Percentiles rank a stretch among this genome's conserved stretches.
Conservation (phyloP, 2,888 invertebrate species). For the Protonemura montana region DNA sequence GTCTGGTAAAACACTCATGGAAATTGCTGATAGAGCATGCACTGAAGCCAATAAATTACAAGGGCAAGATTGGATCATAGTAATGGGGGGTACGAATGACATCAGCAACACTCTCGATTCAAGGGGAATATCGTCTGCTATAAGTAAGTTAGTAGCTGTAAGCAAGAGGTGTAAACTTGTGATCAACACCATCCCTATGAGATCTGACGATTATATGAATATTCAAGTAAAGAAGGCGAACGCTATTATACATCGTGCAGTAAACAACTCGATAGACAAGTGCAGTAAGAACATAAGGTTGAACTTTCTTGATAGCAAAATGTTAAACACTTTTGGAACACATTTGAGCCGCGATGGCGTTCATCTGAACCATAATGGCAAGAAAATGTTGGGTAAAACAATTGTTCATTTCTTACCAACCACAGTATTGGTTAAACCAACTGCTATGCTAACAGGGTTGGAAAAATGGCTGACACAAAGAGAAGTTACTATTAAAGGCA, state of each 20-base stretch:
- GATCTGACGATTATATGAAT: background rate
- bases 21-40: background rate
- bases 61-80: background rate
- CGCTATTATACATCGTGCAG: background rate
- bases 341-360: background rate
- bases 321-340: background rate
- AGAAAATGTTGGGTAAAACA: background rate
- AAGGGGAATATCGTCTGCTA: background rate
- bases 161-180: background rate
- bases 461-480: background rate
- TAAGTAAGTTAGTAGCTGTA: background rate
- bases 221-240: background rate
- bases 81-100: background rate
- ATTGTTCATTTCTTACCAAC: background rate
- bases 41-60: background rate
- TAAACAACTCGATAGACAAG: background rate
- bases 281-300: background rate
- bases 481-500: background rate
- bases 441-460: background rate
- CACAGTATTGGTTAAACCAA: background rate
- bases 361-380: background rate
- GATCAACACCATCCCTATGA: background rate
- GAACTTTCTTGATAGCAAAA: background rate
- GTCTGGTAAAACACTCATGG: background rate
- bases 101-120: background rate